Conservation (phyloP, 2,113 vertebrate species). For the Colinus virginianus region DNA sequence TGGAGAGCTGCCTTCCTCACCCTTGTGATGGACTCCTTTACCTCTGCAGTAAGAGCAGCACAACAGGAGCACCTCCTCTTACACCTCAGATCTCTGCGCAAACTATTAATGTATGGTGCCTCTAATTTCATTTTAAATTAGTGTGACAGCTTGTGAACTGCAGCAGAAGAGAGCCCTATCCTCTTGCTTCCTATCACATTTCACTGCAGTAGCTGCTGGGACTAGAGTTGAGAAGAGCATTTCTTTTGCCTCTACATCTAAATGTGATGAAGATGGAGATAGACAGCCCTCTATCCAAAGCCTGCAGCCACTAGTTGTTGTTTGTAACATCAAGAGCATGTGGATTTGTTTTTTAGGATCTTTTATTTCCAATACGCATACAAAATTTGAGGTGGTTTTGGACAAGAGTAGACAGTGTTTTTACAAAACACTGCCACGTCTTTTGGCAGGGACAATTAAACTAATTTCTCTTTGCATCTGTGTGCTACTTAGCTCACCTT, state of each 20-base stretch:
- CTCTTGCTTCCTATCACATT: background rate
- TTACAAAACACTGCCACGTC: background rate
- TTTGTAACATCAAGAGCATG: background rate
- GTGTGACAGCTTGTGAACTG: background rate
- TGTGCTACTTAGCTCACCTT: background rate
- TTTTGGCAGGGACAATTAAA: background rate
- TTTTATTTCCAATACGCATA: background rate
- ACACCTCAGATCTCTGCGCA: background rate
- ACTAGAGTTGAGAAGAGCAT: background rate
- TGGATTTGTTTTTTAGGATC: background rate
- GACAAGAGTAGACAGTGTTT: background rate
- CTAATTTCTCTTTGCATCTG: background rate
- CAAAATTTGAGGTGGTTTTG: background rate
- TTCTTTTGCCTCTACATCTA: background rate
- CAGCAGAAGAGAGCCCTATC: background rate
- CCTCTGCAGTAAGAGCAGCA: background rate
- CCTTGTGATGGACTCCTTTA: background rate
- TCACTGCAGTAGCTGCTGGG: background rate
- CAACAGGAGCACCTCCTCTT: background rate
- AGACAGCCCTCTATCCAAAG: background rate
- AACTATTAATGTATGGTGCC: background rate
- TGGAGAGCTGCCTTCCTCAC: background rate
- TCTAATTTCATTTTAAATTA: background rate
- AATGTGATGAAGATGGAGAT: background rate
- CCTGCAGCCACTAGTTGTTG: background rate